Evolutionary conservation across 2,888 invertebrate species (phyloP).

Genomic region (Thereva unica): DNA sequence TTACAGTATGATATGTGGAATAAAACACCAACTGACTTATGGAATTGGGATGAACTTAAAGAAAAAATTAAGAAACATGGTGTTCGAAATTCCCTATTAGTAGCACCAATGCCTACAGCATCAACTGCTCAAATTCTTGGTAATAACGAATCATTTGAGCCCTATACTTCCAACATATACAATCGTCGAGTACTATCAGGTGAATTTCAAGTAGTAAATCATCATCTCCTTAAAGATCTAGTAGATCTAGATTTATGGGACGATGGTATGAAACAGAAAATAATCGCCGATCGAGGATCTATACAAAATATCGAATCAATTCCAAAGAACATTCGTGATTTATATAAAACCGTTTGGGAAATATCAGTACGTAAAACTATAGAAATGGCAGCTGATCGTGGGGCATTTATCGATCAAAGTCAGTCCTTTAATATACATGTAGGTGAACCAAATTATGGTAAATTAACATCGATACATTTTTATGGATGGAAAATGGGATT

Average conservation of each 20-base stretch:
- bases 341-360: conserved; percentile 98
- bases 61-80: conserved; percentile 85
- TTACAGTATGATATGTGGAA: conserved; percentile 98
- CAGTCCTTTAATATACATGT: conserved; percentile 98
- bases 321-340: conserved; percentile 79
- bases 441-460: conserved; percentile 90
- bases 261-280: conserved; percentile 92
- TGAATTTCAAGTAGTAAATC: conserved; percentile 95
- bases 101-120: conserved; percentile 99
- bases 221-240: conserved; percentile 90
- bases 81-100: conserved; percentile 86
- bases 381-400: conserved; percentile 97
- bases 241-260: conserved; percentile 91
- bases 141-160: conserved; percentile 97
- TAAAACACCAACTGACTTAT: conserved; percentile 80
- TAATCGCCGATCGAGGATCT: conserved; percentile 90
- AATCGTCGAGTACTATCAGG: conserved; percentile 91
- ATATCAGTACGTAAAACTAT: conserved; percentile 84
- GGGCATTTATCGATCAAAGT: conserved; percentile 98
- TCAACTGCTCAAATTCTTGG: conserved; percentile 99
- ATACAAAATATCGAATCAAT: conserved; percentile 85
- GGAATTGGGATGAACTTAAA: conserved; percentile 88
- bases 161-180: conserved; percentile 97
- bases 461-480: conserved; percentile 97
- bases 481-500: conserved; percentile 95